phyloP scores from a whole-genome alignment of 2,113 vertebrate species.

The Macquaria australasica region DNA sequence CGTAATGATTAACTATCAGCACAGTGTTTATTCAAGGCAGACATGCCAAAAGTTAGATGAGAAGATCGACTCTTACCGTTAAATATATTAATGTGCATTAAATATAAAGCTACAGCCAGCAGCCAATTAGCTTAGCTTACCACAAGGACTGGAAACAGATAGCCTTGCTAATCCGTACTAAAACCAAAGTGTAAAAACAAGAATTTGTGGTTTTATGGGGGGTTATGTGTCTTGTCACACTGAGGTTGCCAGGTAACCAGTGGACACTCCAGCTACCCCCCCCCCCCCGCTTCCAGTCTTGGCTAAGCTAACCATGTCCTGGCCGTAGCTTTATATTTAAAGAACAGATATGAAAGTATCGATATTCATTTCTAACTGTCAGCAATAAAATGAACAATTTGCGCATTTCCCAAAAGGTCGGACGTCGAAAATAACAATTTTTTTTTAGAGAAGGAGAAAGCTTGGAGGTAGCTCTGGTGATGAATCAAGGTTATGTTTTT shows the following conservation, averaged over 20 bases:
- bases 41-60: no score
- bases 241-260: no score
- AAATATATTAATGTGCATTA: not conserved
- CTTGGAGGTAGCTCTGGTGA: no score
- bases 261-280: no score
- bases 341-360: not conserved
- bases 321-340: not conserved
- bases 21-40: no score
- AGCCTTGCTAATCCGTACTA: not conserved
- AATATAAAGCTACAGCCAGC: not conserved
- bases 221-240: not conserved
- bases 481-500: not conserved
- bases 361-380: not conserved
- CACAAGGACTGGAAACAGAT: not conserved
- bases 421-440: no score
- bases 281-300: no score
- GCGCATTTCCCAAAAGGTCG: not conserved
- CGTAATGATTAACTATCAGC: no score
- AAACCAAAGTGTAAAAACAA: not conserved
- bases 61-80: no score
- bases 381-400: not conserved
- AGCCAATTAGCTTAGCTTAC: not conserved
- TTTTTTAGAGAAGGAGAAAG: no score
- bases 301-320: not conserved
- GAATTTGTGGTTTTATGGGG: not conserved